phyloP scores from a whole-genome alignment of 2,888 invertebrate species.

The Drosophila demipolita region DNA sequence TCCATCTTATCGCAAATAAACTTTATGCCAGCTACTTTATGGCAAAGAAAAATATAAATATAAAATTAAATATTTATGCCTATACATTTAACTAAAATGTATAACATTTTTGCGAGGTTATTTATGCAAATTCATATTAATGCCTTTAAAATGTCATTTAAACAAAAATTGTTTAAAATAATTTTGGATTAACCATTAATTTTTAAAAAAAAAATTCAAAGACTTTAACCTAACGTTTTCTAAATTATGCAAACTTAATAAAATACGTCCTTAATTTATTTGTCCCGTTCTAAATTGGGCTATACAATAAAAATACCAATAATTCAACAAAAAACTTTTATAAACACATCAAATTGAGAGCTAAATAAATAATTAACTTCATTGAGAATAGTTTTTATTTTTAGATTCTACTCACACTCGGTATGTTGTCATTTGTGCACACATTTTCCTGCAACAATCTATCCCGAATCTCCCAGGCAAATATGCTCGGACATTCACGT shows the following conservation, averaged over 20 bases:
- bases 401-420: conserved; percentile 92
- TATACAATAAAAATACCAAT: no score
- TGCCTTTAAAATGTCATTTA: no score
- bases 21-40: no score
- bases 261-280: no score
- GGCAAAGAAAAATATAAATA: no score
- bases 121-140: not conserved
- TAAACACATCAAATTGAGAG: not conserved
- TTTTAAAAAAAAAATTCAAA: no score
- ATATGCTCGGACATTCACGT: conserved; percentile 98
- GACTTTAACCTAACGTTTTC: no score
- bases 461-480: conserved; percentile 99
- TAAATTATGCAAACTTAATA: no score
- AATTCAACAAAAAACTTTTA: not conserved
- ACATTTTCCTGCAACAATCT: conserved; percentile 96
- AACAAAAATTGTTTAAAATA: no score
- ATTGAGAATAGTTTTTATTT: not conserved
- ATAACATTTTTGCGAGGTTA: not conserved
- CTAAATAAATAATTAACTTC: not conserved
- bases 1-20: no score
- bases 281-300: no score
- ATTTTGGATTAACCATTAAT: no score
- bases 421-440: conserved; percentile 98
- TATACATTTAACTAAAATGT: not conserved
- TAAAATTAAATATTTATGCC: not conserved